A percentile compares a stretch with the other conserved stretches of the same genome.
These are phyloP conservation scores for Calvadosia cruxmelitensis DNA, from an alignment of 30 jellyfish, hydroid and myxozoan species.

Conservation along the genomic window DNA sequence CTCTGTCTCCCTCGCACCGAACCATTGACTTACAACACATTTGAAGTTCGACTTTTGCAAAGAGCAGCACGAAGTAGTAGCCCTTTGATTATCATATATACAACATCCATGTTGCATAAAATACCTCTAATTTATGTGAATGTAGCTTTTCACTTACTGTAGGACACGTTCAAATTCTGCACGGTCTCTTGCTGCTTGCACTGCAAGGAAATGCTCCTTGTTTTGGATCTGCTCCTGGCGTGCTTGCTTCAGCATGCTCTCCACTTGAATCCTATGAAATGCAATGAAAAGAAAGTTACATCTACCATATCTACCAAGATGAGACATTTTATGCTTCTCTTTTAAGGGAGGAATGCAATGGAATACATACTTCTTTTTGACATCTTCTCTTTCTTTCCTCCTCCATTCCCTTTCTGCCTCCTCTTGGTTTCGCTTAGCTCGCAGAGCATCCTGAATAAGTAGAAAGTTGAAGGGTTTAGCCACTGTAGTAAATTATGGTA, in stretches of 20 bases:
- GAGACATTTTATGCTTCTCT: too few species aligned
- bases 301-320: not conserved
- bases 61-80: too few species aligned
- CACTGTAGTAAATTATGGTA: too few species aligned
- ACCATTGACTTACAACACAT: too few species aligned
- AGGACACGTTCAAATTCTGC: constrained; percentile 95
- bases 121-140: too few species aligned
- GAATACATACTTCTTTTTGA: constrained; percentile 55
- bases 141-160: constrained; percentile 50
- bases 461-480: too few species aligned
- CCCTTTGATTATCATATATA: too few species aligned
- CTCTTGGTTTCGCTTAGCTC: constrained; percentile 96
- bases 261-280: constrained; percentile 50
- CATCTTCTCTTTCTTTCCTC: constrained; percentile 78
- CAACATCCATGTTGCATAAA: too few species aligned
- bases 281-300: not conserved
- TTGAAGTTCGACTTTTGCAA: too few species aligned
- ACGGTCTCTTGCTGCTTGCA: constrained; percentile 98
- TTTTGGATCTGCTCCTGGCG: constrained; percentile 74
- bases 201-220: constrained; percentile 87
- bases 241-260: constrained; percentile 64
- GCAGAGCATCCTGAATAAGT: constrained; percentile 94
- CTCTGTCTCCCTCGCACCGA: too few species aligned
- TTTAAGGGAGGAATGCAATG: too few species aligned
- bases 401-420: constrained; percentile 97